Conservation (phyloP, 2,888 invertebrate genomes). For the Tridacna crocea region DNA sequence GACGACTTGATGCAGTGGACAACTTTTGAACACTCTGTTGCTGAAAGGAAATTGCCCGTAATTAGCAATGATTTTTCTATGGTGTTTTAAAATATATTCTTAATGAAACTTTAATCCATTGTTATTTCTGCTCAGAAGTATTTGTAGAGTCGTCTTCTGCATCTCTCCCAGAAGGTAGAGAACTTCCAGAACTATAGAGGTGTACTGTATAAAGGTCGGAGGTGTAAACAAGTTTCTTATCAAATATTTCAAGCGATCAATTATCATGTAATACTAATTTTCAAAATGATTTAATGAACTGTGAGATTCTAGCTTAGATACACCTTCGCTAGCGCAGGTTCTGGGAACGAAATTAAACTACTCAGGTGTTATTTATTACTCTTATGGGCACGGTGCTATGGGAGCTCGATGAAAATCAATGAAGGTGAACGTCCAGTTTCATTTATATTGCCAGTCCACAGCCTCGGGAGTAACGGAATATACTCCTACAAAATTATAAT, state of each 20-base stretch:
- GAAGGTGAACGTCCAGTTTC: too few species aligned
- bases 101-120: background rate
- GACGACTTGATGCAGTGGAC: background rate
- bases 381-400: background rate
- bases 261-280: background rate
- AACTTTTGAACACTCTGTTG: background rate
- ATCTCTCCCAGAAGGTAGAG: too few species aligned
- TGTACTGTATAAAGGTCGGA: background rate
- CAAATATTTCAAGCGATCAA: background rate
- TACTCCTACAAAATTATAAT: too few species aligned
- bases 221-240: background rate
- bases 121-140: background rate
- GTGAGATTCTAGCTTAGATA: background rate
- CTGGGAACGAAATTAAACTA: background rate
- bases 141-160: too few species aligned
- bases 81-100: background rate
- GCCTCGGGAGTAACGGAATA: too few species aligned
- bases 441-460: too few species aligned
- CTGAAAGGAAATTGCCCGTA: background rate
- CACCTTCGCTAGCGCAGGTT: background rate
- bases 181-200: too few species aligned
- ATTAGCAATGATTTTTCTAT: background rate
- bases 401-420: background rate
- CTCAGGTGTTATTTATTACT: slow-evolving; percentile 8
- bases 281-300: background rate